Evolutionary conservation across 2,888 invertebrate species (phyloP).

Genomic region (Clitarchus hookeri): DNA sequence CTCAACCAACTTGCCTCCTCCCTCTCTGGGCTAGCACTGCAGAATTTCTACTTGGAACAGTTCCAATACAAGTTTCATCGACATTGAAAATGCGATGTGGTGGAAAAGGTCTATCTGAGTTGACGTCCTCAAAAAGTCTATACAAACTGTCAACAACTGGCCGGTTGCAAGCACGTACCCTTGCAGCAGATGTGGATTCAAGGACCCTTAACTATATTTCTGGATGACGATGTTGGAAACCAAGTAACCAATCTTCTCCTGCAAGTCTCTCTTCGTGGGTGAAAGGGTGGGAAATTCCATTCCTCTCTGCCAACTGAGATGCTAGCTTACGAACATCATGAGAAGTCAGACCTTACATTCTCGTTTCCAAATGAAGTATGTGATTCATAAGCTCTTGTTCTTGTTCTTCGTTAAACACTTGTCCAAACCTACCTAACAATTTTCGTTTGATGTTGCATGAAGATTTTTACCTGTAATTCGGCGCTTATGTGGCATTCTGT

Average conservation of each 20-base stretch:
- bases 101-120: not conserved
- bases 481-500: not conserved
- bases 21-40: not conserved
- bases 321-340: not conserved
- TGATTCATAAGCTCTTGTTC: not conserved
- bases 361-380: not conserved
- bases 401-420: not conserved
- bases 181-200: not conserved
- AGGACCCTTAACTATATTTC: not conserved
- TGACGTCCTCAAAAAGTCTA: not conserved
- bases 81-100: not conserved
- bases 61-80: not conserved
- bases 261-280: not conserved
- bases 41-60: not conserved
- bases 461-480: not conserved
- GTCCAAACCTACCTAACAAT: not conserved
- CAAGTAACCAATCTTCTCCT: slow-evolving; percentile 9
- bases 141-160: not conserved
- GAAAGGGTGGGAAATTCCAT: not conserved
- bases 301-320: not conserved
- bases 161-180: not conserved
- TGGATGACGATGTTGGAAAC: not conserved
- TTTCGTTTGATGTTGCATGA: not conserved
- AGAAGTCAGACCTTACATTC: not conserved
- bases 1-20: not conserved